phyloP scores from a whole-genome alignment of 2,797 vertebrate genomes.

The Mastacembelus armatus region DNA sequence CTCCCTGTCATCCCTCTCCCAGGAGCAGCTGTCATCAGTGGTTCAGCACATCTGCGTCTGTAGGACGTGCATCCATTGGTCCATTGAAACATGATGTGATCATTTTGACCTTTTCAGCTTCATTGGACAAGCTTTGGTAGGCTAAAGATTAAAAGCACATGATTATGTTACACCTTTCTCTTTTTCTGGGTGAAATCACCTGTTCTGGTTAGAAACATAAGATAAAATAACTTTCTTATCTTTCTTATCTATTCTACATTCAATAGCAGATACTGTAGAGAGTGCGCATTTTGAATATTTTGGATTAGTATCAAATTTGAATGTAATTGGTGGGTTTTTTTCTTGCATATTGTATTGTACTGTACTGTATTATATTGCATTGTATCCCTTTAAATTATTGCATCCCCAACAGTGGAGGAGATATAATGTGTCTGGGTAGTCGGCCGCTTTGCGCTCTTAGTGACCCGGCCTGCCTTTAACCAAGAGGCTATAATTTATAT shows the following conservation, averaged over 20 bases:
- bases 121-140: background rate
- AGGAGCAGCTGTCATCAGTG: conserved; percentile 16
- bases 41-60: conserved; percentile 20
- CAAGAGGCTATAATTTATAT: conserved; percentile 17
- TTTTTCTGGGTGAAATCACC: background rate
- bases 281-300: background rate
- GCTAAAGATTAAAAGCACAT: background rate
- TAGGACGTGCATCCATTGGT: background rate
- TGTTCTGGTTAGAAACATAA: background rate
- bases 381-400: too few relatives aligned
- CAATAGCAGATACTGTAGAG: background rate
- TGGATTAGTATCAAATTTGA: too few relatives aligned
- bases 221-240: background rate
- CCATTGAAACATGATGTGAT: conserved; percentile 8
- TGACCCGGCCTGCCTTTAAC: conserved; percentile 2
- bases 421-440: background rate
- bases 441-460: background rate
- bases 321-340: too few relatives aligned
- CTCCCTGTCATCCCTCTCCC: background rate
- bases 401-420: too few relatives aligned
- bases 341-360: too few relatives aligned
- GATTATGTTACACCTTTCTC: background rate
- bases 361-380: too few relatives aligned
- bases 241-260: background rate
- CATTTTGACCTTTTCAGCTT: conserved; percentile 25